phyloP scores from a whole-genome alignment of 2,888 invertebrate species.

The Keiferia lycopersicella region DNA sequence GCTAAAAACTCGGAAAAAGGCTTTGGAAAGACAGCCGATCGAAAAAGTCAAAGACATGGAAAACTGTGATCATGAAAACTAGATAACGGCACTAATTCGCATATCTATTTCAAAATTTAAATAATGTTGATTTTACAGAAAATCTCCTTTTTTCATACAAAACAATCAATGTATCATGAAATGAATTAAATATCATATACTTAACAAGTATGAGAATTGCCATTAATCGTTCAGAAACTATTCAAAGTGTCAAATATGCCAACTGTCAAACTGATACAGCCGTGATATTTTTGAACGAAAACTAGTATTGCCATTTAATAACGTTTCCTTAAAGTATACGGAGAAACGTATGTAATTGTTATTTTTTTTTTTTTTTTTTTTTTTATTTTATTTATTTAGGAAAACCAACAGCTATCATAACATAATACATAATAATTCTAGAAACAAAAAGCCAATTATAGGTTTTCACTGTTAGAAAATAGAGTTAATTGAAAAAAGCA shows the following conservation, averaged over 20 bases:
- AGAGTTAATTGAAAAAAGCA: too few species aligned
- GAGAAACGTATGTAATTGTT: background rate
- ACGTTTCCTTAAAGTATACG: background rate
- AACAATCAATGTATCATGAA: too few species aligned
- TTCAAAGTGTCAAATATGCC: background rate
- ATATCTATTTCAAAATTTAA: background rate
- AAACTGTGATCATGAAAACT: too few species aligned
- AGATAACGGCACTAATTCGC: background rate
- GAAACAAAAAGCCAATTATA: too few species aligned
- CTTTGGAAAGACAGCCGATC: background rate
- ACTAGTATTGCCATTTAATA: conserved; percentile 3
- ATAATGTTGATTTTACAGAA: too few species aligned
- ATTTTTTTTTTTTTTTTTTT: background rate
- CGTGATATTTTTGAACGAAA: background rate
- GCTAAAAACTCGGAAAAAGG: background rate
- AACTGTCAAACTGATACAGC: background rate
- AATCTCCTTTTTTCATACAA: too few species aligned
- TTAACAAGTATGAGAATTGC: background rate
- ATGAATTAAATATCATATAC: too few species aligned
- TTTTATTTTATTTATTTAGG: too few species aligned
- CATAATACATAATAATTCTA: too few species aligned
- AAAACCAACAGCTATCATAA: too few species aligned
- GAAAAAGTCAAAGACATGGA: background rate
- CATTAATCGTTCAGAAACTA: background rate
- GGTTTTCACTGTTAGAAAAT: too few species aligned